phyloP scores from a whole-genome alignment of 2,113 vertebrate genomes.

The Electrona antarctica region DNA sequence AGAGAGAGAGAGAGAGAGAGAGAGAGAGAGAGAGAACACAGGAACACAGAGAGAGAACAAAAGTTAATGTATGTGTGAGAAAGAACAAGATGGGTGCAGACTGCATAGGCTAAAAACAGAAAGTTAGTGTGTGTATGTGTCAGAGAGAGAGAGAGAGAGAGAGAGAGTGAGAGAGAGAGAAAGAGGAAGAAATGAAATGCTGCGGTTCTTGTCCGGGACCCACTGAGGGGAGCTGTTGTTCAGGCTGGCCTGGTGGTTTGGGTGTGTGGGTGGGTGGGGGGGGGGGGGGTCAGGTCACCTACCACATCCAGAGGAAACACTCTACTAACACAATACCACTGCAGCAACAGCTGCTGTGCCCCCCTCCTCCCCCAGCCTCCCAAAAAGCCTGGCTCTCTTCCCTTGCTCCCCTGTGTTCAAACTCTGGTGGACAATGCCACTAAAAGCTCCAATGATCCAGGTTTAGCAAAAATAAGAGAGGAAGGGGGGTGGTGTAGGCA shows the following conservation, averaged over 20 bases:
- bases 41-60: too few species aligned
- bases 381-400: not conserved
- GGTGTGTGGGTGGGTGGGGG: conserved; percentile 2
- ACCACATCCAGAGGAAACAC: conserved; percentile 68
- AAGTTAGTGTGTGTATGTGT: too few species aligned
- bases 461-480: conserved; percentile 7
- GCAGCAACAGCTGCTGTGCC: conserved; percentile 49
- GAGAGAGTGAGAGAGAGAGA: not conserved
- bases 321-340: conserved; percentile 56
- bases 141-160: not conserved
- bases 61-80: too few species aligned
- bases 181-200: conserved; percentile 42
- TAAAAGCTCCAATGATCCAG: conserved; percentile 17
- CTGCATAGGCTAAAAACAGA: too few species aligned
- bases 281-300: conserved; percentile 67
- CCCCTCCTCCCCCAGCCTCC: conserved; percentile 39
- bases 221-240: conserved; percentile 54
- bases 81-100: too few species aligned
- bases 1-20: not conserved
- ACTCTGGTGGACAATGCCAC: too few species aligned
- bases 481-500: conserved; percentile 21
- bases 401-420: conserved; percentile 20
- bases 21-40: not conserved
- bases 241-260: conserved; percentile 44
- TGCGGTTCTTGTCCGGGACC: conserved; percentile 39